phyloP scores from a whole-genome alignment of 2,888 invertebrate species.

The Eustalomyia histrio region DNA sequence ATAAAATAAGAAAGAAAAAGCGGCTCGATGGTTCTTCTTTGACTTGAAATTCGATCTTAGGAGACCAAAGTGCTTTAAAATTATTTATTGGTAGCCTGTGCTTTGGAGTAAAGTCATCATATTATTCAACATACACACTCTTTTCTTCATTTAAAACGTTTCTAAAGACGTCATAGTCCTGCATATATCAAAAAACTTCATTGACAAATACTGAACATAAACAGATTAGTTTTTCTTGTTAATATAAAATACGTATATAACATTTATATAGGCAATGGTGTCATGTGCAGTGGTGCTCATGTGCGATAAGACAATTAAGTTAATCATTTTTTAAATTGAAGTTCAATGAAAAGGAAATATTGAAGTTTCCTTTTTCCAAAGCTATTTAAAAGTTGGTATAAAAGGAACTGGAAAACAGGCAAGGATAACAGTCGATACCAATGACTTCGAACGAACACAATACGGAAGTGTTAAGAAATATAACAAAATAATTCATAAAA shows the following conservation, averaged over 20 bases:
- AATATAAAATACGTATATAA: background rate
- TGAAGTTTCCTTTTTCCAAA: conserved; percentile 11
- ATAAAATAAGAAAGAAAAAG: too few relatives aligned
- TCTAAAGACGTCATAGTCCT: conserved; percentile 42
- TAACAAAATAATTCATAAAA: background rate
- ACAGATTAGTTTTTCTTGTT: background rate
- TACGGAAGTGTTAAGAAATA: conserved; percentile 5
- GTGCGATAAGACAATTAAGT: conserved; percentile 69
- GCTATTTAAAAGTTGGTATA: conserved; percentile 56
- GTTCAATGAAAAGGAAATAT: conserved; percentile 62
- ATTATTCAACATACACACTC: too few relatives aligned
- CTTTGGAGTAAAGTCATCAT: too few relatives aligned
- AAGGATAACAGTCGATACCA: conserved; percentile 62
- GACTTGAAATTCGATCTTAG: too few relatives aligned
- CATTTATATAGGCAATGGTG: conserved; percentile 1
- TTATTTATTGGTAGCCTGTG: too few relatives aligned
- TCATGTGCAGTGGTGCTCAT: conserved; percentile 67
- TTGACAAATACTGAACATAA: conserved; percentile 42
- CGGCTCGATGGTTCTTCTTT: too few relatives aligned
- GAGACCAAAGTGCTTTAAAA: too few relatives aligned
- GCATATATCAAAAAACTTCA: conserved; percentile 23
- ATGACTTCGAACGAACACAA: conserved; percentile 50
- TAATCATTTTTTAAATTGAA: conserved; percentile 66
- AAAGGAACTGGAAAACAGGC: conserved; percentile 50
- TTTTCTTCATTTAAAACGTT: background rate